Evolutionary conservation across 2,113 vertebrate genomes (phyloP), one percentile per base, ranked within the genome.

Genomic region (Austrofundulus limnaeus): DNA sequence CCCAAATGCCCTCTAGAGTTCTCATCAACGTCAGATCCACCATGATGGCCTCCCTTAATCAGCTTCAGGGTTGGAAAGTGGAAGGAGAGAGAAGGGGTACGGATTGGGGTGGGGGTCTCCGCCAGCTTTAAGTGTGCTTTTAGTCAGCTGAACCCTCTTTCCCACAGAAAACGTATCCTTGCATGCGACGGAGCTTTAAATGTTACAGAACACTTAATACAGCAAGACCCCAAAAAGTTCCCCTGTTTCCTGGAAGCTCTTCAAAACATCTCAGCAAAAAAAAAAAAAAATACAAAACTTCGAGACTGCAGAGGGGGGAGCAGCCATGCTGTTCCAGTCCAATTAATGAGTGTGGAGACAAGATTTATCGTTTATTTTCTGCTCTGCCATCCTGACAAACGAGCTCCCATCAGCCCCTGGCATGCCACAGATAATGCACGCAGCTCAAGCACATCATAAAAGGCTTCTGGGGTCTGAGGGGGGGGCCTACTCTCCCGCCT

Each of bases 321-420:
- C 4, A 39, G 55, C 55, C 56, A n/a, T 10, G 6, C 82, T 75
- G 86, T 90, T 89, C 86, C 87, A 90, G 74, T 88, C 86, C 89
- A 86, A 86, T 90, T 88, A 77, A 87, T 86, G 74, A 82, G 85
- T 88, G 82, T 76, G 83, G 86, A 83, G 77, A 77, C 59, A 23
- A 88, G 89, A 89, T 86, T 88, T 84, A 90, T 90, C 66, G 77
- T 70, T 74, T 59, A 80, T 75, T 79, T 66, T 65, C 12, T 13
- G 61, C 75, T 51, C 52, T 46, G 67, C 78, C 51, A 41, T 66
- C 61, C 74, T 77, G 85, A 89, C 75, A 87, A 79, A 85, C 54
- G 72, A 87, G 53, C 83, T 66, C 21, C 65, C 70, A 63, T 72
- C 61, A 55, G 48, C 38, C 71, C 63, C 70, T 76, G 83, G 85